Evolutionary conservation across 2,113 vertebrate species (phyloP).

Genomic region (Opisthocomus hoazin): DNA sequence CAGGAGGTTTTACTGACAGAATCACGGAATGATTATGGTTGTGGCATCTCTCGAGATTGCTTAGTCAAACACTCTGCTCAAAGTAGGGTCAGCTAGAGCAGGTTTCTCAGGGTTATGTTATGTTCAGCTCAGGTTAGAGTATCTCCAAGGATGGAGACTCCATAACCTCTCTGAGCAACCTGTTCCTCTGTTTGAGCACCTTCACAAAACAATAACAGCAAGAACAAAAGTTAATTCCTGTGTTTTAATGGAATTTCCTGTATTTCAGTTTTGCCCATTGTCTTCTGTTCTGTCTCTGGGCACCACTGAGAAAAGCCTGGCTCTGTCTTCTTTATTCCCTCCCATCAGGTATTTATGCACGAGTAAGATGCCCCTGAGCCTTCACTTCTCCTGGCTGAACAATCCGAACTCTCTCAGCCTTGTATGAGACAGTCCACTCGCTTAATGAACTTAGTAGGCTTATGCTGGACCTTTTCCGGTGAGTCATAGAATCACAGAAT

Average conservation of each 20-base stretch:
- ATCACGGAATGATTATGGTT: not conserved
- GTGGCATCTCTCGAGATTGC: not conserved
- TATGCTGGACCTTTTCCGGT: not conserved
- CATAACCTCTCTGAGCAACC: not conserved
- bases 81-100: not conserved
- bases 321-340: not conserved
- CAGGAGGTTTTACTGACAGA: not conserved
- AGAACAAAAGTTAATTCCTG: not conserved
- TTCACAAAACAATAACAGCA: not conserved
- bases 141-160: not conserved
- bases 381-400: not conserved
- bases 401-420: not conserved
- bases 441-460: not conserved
- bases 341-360: not conserved
- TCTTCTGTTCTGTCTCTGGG: not conserved
- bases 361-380: not conserved
- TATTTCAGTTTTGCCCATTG: not conserved
- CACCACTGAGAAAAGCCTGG: not conserved
- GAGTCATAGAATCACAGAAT: too few species aligned
- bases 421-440: not conserved
- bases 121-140: not conserved
- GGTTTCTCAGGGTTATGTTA: not conserved
- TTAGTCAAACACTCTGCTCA: rapidly evolving
- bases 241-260: not conserved
- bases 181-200: not conserved